phyloP scores from a whole-genome alignment of 1,140 invertebrate genomes.

The Leptonema lineaticorne region DNA sequence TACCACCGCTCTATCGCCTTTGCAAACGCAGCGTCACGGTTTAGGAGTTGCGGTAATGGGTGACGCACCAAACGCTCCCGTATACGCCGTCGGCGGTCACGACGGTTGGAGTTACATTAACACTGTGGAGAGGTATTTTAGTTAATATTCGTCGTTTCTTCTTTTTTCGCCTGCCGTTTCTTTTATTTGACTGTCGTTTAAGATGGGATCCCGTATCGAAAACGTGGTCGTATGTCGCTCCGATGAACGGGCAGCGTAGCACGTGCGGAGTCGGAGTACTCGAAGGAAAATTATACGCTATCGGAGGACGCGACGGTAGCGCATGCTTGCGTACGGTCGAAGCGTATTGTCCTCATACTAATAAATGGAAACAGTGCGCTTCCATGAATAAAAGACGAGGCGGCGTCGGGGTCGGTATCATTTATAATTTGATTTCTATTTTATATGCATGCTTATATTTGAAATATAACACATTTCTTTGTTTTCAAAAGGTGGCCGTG shows the following conservation, averaged over 20 bases:
- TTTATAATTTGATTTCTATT: constrained; percentile 9
- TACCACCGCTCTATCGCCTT: constrained; percentile 80
- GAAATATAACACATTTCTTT: neutral
- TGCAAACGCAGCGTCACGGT: constrained; percentile 91
- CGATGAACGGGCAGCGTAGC: constrained; percentile 83
- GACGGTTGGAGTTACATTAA: constrained; percentile 95
- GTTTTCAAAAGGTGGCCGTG: constrained; percentile 64
- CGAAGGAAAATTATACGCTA: constrained; percentile 83
- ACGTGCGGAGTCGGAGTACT: constrained; percentile 89
- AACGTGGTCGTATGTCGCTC: constrained; percentile 84
- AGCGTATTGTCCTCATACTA: constrained; percentile 87
- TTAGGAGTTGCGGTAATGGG: constrained; percentile 85
- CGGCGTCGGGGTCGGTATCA: constrained; percentile 70
- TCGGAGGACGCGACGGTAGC: constrained; percentile 90
- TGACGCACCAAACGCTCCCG: constrained; percentile 65
- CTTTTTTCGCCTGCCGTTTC: neutral
- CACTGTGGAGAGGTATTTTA: constrained; percentile 75
- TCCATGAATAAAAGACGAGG: constrained; percentile 87
- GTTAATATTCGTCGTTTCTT: neutral
- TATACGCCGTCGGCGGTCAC: constrained; percentile 94
- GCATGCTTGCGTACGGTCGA: constrained; percentile 90
- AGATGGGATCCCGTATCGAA: constrained; percentile 84
- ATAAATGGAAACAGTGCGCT: constrained; percentile 84
- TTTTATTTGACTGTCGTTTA: neutral
- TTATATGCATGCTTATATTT: neutral